Base-by-base conservation (phyloP, 2,113 vertebrate genomes). In the Neofelis nebulosa region DNA sequence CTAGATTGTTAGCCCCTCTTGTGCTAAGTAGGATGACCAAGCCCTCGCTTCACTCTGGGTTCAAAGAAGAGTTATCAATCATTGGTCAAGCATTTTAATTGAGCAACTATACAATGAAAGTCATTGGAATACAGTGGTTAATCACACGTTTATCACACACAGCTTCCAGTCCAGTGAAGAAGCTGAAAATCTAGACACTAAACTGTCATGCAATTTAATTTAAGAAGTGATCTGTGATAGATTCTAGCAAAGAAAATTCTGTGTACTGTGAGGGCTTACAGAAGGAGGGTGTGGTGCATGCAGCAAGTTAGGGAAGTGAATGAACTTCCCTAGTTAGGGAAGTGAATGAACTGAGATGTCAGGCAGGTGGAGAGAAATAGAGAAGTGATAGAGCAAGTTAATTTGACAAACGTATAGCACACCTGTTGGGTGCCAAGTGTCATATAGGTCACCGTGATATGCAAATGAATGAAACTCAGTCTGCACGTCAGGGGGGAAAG, bases 21-120 rank as follows among this genome's bases (percentile, higher is more conserved):
- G 8, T 88, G 2, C 8, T 41, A 73, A 68, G 4, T 95, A 19
- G 11, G 16, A n/a, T 48, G 13, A 31, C 38, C 57, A 79, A 74
- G 38, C 7, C 81, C 14, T 89, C 61, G 48, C 50, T 31, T 92
- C 65, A 68, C 52, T 61, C 29, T 69, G 57, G 45, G n/a, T 84
- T 95, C 95, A 94, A 91, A 85, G 36, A 80, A 74, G 13, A 65
- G 10, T 66, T 81, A 83, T 33, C 61, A 87, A n/a, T 81, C 61
- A 86, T 57, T 80, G n/a, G 52, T 36, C 89, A 94, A n/a, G 33
- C 4, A 80, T 84, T 65, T 91, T 50, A 36, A 29, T 45, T 76
- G 69, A 69, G 71, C 66, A 91, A 76, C 41, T 63, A 36, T 41
- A 13, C 7, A 12, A 63, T 52, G 23, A 68, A 92, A 94, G 55